phyloP scores from a whole-genome alignment of 2,888 invertebrate genomes.

The Euproctis similis region DNA sequence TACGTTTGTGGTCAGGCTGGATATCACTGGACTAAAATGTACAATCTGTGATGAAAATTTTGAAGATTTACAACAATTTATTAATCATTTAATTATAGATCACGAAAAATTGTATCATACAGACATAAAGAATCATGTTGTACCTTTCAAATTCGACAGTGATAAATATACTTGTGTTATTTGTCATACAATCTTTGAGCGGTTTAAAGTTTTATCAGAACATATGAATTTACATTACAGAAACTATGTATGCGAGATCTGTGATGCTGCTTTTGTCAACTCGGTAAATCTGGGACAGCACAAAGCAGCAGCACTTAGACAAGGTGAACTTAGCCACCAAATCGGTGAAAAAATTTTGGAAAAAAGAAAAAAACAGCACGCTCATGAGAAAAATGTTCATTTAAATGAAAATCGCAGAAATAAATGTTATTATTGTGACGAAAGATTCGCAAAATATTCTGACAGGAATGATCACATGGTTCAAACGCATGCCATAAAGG shows the following conservation, averaged over 20 bases:
- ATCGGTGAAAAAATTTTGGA: constrained; percentile 16
- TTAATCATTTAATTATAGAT: constrained; percentile 9
- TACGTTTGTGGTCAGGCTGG: constrained; percentile 15
- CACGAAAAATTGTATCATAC: constrained; percentile 11
- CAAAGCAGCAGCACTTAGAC: constrained; percentile 17
- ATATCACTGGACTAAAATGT: constrained; percentile 16
- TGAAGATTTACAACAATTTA: constrained; percentile 9
- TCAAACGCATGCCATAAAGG: constrained; percentile 11
- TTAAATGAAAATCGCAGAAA: constrained; percentile 7
- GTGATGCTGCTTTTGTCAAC: constrained; percentile 52
- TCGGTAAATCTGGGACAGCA: constrained; percentile 8
- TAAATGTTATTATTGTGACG: constrained; percentile 14
- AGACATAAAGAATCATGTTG: constrained; percentile 19
- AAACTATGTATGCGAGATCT: constrained; percentile 14
- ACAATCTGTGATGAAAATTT: constrained; percentile 8
- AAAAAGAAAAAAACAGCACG: constrained; percentile 9
- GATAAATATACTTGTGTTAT: constrained; percentile 11
- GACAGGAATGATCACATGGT: constrained; percentile 14
- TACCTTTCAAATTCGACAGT: constrained; percentile 19
- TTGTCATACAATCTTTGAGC: constrained; percentile 9
- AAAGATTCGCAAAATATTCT: constrained; percentile 13
- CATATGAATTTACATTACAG: constrained; percentile 20
- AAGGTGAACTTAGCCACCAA: constrained; percentile 15
- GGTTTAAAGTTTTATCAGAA: constrained; percentile 16
- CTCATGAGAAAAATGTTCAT: constrained; percentile 19